Base-by-base conservation (phyloP, 2,888 invertebrate genomes). In the Urechis unicinctus region DNA sequence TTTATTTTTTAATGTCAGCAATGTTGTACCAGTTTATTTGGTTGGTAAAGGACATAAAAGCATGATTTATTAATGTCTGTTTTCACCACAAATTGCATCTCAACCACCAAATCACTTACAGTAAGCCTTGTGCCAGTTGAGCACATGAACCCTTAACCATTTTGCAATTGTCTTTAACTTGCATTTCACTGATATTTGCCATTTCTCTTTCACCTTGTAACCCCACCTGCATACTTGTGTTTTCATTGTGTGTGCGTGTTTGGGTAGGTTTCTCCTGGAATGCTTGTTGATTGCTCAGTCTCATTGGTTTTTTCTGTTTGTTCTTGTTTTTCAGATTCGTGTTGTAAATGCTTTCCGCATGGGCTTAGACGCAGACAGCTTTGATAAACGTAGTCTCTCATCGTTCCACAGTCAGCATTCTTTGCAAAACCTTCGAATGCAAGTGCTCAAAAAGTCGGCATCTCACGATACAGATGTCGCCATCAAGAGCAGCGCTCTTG, bases 261-360 rank as follows among this genome's bases (percentile, higher is more conserved):
- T 36, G 36, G 9, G 36, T 36, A 17, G 9, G 36, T 36, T 36
- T 9, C 9, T 36, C 36, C 9, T 36, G 9, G 36, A 17, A 9
- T 36, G 17, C 9, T 36, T 36, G 9, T 36, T 36, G 36, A 36
- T 36, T 17, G n/a, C n/a, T n/a, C n/a, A n/a, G n/a, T n/a, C n/a
- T n/a, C n/a, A n/a, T n/a, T n/a, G n/a, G n/a, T n/a, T n/a, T n/a
- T n/a, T n/a, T n/a, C n/a, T n/a, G n/a, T 36, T 36, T 36, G 36
- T 36, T 36, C 17, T 17, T 36, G 9, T 17, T 36, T 17, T 9
- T 9, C 89, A 97, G 97, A 97, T 97, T 83, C 95, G 97, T 85
- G 97, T 97, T 85, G 96, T 98, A 84, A 97, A 97, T 85, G 97
- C 97, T 84, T 98, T 97, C 87, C 95, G 97, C 82, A 94, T 95